Base-by-base conservation (phyloP, 2,113 vertebrate species). In the Gila orcuttii region DNA sequence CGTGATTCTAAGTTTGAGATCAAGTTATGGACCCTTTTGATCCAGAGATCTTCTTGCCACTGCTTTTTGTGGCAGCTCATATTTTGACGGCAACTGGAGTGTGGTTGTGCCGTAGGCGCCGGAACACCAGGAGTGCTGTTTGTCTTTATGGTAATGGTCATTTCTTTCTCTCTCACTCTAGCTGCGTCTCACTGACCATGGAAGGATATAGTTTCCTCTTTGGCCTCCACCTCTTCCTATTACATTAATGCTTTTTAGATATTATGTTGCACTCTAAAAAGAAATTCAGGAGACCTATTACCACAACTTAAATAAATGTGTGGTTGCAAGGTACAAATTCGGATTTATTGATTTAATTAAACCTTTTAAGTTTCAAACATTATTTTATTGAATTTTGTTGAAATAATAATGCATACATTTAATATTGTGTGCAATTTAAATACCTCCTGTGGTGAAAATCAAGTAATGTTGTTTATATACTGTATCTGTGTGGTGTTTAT, bases 11-110 rank as follows among this genome's bases (percentile, higher is more conserved):
- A 21, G 6, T 21, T 47, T 21, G 45, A 1, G 68, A 31, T 23
- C 47, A 31, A 68, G 79, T 3, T 52, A 94, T 95, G 95, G 93
- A 94, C 36, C 83, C 83, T 12, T 85, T 93, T 0, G 94, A 95
- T 86, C 93, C 91, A 0, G 19, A 88, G 0, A 79, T 95, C 15
- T 3, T 95, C 1, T 85, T 86, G 0, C 90, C 95, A 0, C 36
- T 94, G 84, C 88, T 95, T 19, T 92, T 95, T 85, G 91, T 94
- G 28, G 64, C 92, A 0, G 86, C 91, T 50, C 94, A 96, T 87
- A 82, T 94, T 42, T 7, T 95, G n/a, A 93, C 93, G 0, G 94
- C 91, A 2, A 92, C 94, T 1, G 94, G 94, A 5, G 86, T 93
- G 45, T 95, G 94, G 94, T 91, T 94, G 86, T 95, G 88, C 87